Conservation (phyloP, 2,113 vertebrate genomes). For the Opisthocomus hoazin region DNA sequence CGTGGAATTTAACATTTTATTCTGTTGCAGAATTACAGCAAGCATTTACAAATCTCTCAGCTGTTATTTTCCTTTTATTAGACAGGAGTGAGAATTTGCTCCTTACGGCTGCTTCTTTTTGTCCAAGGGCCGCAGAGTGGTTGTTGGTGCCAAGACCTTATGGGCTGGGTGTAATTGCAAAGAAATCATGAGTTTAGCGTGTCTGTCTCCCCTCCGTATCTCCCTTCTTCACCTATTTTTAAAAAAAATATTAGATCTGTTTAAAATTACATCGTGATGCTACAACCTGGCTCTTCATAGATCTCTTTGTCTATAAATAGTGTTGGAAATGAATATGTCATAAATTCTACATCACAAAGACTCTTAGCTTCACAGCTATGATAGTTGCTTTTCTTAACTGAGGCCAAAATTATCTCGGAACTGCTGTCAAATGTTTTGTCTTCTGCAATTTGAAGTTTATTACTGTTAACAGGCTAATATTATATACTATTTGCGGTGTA, state of each 20-base stretch:
- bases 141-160: neutral
- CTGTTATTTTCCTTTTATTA: conserved; percentile 48
- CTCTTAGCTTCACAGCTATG: conserved; percentile 10
- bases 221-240: neutral
- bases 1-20: conserved; percentile 49
- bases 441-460: conserved; percentile 35
- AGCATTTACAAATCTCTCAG: conserved; percentile 56
- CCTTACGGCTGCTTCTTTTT: conserved; percentile 20
- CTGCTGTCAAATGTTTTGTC: conserved; percentile 39
- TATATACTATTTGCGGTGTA: neutral
- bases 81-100: neutral
- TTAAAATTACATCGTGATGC: neutral
- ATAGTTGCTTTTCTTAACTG: neutral
- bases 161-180: neutral
- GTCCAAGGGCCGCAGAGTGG: conserved; percentile 3
- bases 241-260: neutral
- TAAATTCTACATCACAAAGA: conserved; percentile 51
- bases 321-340: neutral
- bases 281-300: neutral
- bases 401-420: conserved; percentile 41
- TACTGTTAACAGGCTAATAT: conserved; percentile 29
- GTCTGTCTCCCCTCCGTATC: neutral
- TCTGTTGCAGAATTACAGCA: conserved; percentile 47
- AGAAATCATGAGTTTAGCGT: neutral
- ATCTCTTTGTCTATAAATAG: conserved; percentile 34